Conservation (phyloP, 2,113 vertebrate genomes). For the Entelurus aequoreus region DNA sequence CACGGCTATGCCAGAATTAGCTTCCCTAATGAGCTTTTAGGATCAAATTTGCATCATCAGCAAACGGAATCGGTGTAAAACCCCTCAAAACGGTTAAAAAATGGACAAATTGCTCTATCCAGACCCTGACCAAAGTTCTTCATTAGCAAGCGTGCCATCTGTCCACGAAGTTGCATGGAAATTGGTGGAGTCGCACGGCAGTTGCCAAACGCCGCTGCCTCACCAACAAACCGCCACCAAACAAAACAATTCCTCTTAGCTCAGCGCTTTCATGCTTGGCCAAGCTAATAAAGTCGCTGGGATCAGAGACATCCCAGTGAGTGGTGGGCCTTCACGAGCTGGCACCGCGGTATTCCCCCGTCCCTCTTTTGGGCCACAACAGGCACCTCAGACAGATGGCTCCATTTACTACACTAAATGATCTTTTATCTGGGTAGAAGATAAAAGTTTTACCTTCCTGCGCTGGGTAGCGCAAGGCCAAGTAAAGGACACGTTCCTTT, state of each 20-base stretch:
- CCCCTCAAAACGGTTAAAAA: too few species aligned
- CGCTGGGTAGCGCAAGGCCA: not conserved
- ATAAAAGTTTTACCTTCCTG: slow-evolving; percentile 2
- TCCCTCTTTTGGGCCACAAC: slow-evolving; percentile 21
- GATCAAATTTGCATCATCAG: too few species aligned
- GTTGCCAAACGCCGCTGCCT: not conserved
- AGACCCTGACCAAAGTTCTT: not conserved
- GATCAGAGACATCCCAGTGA: slow-evolving; percentile 24
- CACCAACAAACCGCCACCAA: not conserved
- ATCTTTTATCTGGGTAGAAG: slow-evolving; percentile 24
- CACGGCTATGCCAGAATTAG: too few species aligned
- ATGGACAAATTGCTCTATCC: too few species aligned
- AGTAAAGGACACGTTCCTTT: slow-evolving; percentile 4
- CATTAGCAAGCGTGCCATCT: not conserved
- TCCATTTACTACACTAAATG: slow-evolving; percentile 17
- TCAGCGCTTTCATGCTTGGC: not conserved
- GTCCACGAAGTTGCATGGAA: not conserved
- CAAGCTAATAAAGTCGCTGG: not conserved
- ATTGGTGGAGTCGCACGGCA: not conserved
- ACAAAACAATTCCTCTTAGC: not conserved
- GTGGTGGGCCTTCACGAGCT: slow-evolving; percentile 20
- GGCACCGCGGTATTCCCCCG: slow-evolving; percentile 27
- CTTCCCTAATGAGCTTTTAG: too few species aligned
- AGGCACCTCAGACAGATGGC: slow-evolving; percentile 37
- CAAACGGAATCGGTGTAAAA: too few species aligned